Percentiles rank a stretch among this genome's conserved stretches.
These are phyloP conservation scores for zebrafish (Danio rerio) DNA, from an alignment of 2,113 vertebrate species.

Conservation along the genomic window GRCz12tu NC_133178.1:48717001-48717500, in stretches of 20 bases:
- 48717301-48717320: slow-evolving; percentile 73
- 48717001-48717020: slow-evolving; percentile 67
- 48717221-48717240: slow-evolving; percentile 46
- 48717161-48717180: slow-evolving; percentile 59
- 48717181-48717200: slow-evolving; percentile 66
- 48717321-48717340: slow-evolving; percentile 68
- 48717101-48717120: slow-evolving; percentile 78
- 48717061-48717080: slow-evolving; percentile 84
- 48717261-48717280: slow-evolving; percentile 26
- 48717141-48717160: slow-evolving; percentile 65
- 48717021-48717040: slow-evolving; percentile 74
- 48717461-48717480: slow-evolving; percentile 64
- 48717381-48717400: slow-evolving; percentile 65
- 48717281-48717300: slow-evolving; percentile 63
- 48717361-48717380: slow-evolving; percentile 69
- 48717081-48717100: slow-evolving; percentile 71
- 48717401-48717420: slow-evolving; percentile 67
- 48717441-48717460: slow-evolving; percentile 76
- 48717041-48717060: slow-evolving; percentile 79
- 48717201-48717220: slow-evolving; percentile 51
- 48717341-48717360: slow-evolving; percentile 70
- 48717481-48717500: slow-evolving; percentile 31
- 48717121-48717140: slow-evolving; percentile 71
- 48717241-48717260: slow-evolving; percentile 31
- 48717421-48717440: slow-evolving; percentile 71